A percentile compares a stretch with the other conserved stretches of the same genome.
These are phyloP conservation scores for Bembecia ichneumoniformis DNA, from an alignment of 2,888 invertebrate species.

Conservation along the genomic window DNA sequence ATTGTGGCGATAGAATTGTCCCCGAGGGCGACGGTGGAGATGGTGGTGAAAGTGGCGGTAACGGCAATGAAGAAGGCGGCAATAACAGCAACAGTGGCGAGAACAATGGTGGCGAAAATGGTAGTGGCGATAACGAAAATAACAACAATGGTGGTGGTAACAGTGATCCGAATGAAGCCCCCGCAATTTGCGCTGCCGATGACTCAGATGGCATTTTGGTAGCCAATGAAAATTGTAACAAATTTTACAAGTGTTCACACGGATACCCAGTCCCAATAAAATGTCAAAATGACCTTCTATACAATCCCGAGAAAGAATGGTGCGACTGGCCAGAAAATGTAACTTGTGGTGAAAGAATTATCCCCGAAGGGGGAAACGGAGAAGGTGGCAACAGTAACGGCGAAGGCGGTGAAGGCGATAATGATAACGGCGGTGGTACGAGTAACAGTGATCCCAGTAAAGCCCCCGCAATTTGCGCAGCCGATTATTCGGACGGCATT, in stretches of 20 bases:
- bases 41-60: neutral
- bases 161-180: constrained; percentile 25
- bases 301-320: constrained; percentile 17
- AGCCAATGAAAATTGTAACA: constrained; percentile 30
- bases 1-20: constrained; percentile 18
- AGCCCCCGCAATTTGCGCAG: constrained; percentile 13
- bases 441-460: constrained; percentile 4
- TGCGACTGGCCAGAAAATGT: constrained; percentile 35
- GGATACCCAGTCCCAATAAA: constrained; percentile 19
- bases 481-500: constrained; percentile 16
- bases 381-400: constrained; percentile 6
- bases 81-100: neutral
- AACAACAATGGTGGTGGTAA: constrained; percentile 11
- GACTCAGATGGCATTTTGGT: constrained; percentile 25
- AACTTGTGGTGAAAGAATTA: constrained; percentile 24
- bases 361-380: constrained; percentile 11
- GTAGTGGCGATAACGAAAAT: constrained; percentile 7
- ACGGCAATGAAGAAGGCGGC: neutral
- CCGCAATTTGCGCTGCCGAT: constrained; percentile 21
- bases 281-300: constrained; percentile 24
- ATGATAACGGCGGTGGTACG: neutral
- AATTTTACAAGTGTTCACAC: constrained; percentile 28
- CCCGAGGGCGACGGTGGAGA: neutral
- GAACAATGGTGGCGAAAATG: constrained; percentile 8
- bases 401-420: neutral